Percentiles rank a stretch among this genome's conserved stretches.
These are phyloP conservation scores for Andrena dorsata DNA, from an alignment of 2,888 invertebrate genomes.

Conservation along the genomic window DNA sequence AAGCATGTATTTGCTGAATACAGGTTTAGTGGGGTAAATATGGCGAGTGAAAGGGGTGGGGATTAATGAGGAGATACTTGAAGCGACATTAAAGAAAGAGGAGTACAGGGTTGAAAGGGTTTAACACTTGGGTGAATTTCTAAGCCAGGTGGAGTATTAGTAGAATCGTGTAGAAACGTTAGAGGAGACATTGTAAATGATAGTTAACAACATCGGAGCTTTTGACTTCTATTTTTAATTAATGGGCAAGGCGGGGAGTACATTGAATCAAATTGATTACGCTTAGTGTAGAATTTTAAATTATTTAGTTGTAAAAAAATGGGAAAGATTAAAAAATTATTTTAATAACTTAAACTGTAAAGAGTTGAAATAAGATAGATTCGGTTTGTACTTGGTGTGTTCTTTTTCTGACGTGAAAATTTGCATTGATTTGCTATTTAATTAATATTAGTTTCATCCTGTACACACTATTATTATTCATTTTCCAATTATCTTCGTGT, in stretches of 20 bases:
- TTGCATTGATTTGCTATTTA: background rate
- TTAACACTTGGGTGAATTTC: constrained; percentile 22
- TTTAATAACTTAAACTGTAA: background rate
- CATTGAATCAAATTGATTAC: no score
- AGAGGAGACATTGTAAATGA: background rate
- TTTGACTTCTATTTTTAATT: background rate
- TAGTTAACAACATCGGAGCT: background rate
- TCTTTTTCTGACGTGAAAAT: no score
- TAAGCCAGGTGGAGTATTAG: background rate
- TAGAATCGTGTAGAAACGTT: background rate
- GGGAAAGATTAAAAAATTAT: background rate
- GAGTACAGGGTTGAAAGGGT: constrained; percentile 26
- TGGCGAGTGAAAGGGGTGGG: background rate
- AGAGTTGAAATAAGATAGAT: background rate
- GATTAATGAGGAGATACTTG: background rate
- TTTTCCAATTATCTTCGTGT: no score
- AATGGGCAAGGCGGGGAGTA: no score
- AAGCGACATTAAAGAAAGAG: background rate
- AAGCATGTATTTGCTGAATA: background rate
- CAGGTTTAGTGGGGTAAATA: background rate
- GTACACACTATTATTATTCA: no score
- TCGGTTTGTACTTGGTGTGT: background rate
- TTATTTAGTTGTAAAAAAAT: no score
- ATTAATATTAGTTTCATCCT: background rate
- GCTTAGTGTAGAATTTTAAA: no score